These are phyloP conservation scores for Porites australiensis DNA, from an alignment of 64 coral and sea anemone species.

Conservation along the genomic window DNA sequence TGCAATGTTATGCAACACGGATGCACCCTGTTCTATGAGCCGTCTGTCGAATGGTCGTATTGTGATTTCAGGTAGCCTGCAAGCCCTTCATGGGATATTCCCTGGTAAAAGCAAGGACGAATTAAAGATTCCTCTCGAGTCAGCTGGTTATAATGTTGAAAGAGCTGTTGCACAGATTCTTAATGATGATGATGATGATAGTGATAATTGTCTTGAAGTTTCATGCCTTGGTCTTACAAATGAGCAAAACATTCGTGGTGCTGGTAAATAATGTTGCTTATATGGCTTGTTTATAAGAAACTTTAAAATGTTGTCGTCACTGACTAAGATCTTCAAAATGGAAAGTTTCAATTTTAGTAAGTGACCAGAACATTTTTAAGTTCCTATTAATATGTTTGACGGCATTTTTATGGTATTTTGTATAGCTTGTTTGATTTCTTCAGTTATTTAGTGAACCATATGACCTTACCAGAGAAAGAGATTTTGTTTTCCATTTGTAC, in stretches of 20 bases:
- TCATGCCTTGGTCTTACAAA: conserved; percentile 13
- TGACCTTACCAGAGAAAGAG: conserved; percentile 12
- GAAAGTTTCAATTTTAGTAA: conserved; percentile 14
- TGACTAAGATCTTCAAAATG: conserved; percentile 7
- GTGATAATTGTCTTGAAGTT: conserved; percentile 13
- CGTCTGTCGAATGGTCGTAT: conserved; percentile 1
- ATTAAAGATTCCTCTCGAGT: background rate
- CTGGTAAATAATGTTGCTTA: conserved; percentile 13
- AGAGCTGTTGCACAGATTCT: conserved; percentile 5
- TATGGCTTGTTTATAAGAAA: conserved; percentile 14
- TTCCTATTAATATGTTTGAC: conserved; percentile 14
- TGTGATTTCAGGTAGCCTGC: conserved; percentile 13
- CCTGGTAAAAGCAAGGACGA: conserved; percentile 17
- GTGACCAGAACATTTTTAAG: conserved; percentile 13
- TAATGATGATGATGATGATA: conserved; percentile 7
- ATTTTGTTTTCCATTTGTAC: conserved; percentile 14
- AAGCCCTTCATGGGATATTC: conserved; percentile 18
- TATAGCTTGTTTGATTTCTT: background rate
- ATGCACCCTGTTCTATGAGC: conserved; percentile 10
- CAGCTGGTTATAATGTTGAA: conserved; percentile 4
- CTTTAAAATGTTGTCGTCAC: conserved; percentile 13
- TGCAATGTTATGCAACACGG: conserved; percentile 6
- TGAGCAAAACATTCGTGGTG: conserved; percentile 12
- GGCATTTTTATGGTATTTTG: conserved; percentile 1
- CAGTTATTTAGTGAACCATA: conserved; percentile 1